A percentile compares a stretch with the other conserved stretches of the same genome.
phyloP scores from a whole-genome alignment of 2,888 invertebrate species.

The Oeneis ivallda region DNA sequence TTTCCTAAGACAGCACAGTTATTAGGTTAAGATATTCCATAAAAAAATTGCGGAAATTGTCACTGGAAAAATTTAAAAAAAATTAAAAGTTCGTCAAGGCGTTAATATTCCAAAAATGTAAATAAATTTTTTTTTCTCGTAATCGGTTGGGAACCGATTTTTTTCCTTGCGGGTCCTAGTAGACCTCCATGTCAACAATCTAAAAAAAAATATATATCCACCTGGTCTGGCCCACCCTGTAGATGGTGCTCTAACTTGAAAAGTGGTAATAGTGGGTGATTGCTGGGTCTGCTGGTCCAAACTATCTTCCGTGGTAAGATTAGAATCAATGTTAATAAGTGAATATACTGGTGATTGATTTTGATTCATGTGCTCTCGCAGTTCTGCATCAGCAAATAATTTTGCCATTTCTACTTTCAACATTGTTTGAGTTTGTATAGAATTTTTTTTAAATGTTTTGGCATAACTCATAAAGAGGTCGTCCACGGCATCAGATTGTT shows the following conservation, averaged over 20 bases:
- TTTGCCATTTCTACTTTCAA: conserved; percentile 26
- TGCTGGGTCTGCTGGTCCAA: not conserved
- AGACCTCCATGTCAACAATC: too few relatives aligned
- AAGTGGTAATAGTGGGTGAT: conserved; percentile 1
- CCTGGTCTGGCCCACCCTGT: too few relatives aligned
- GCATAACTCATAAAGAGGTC: conserved; percentile 28
- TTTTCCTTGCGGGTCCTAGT: too few relatives aligned
- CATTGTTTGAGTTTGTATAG: conserved; percentile 23
- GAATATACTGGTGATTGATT: conserved; percentile 2
- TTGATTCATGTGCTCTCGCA: conserved; percentile 13
- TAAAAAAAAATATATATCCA: too few relatives aligned
- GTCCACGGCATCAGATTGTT: conserved; percentile 19
- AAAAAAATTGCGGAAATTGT: too few relatives aligned
- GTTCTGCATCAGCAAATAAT: conserved; percentile 25
- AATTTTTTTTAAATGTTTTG: conserved; percentile 23
- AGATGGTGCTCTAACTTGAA: not conserved
- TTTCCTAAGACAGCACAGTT: too few relatives aligned
- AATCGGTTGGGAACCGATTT: too few relatives aligned
- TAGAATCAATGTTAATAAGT: conserved; percentile 6
- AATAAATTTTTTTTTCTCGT: too few relatives aligned
- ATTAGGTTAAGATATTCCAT: too few relatives aligned
- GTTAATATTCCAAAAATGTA: too few relatives aligned
- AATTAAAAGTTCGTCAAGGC: too few relatives aligned
- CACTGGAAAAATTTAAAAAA: too few relatives aligned
- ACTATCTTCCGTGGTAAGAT: conserved; percentile 3